Percentiles rank a stretch among this genome's conserved stretches.
phyloP scores from a whole-genome alignment of 2,113 vertebrate species.

The Vulpes ferrilata region DNA sequence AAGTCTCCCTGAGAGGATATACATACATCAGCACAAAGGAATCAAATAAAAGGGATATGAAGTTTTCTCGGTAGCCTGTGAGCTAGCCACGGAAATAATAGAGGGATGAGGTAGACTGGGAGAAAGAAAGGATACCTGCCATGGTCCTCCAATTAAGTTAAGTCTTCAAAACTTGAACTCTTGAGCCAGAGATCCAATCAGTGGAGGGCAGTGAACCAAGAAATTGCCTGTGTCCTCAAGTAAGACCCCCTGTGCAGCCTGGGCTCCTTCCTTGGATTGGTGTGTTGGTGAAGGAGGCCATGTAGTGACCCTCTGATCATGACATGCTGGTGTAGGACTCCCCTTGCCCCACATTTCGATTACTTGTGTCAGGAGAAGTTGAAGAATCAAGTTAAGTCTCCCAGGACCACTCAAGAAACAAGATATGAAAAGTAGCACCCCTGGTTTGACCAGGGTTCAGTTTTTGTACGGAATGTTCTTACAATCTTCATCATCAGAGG shows the following conservation, averaged over 20 bases:
- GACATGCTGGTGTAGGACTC: background rate
- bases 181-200: background rate
- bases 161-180: background rate
- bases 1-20: background rate
- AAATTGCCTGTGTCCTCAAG: background rate
- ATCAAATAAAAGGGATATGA: background rate
- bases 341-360: background rate
- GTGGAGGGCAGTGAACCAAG: background rate
- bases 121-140: background rate
- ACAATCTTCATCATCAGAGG: background rate
- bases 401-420: background rate
- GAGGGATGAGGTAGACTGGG: too few relatives aligned
- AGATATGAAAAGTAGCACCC: background rate
- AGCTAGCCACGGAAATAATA: background rate
- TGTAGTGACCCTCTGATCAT: background rate
- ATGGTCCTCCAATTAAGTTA: background rate
- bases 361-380: background rate
- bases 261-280: background rate
- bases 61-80: background rate
- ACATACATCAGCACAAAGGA: background rate
- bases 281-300: background rate
- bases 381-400: background rate
- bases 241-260: background rate
- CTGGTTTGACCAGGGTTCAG: background rate
- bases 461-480: background rate